Percentiles rank a stretch among this genome's conserved stretches.
Conservation (phyloP, 2,797 vertebrate species). For the Takifugu ocellatus region DNA sequence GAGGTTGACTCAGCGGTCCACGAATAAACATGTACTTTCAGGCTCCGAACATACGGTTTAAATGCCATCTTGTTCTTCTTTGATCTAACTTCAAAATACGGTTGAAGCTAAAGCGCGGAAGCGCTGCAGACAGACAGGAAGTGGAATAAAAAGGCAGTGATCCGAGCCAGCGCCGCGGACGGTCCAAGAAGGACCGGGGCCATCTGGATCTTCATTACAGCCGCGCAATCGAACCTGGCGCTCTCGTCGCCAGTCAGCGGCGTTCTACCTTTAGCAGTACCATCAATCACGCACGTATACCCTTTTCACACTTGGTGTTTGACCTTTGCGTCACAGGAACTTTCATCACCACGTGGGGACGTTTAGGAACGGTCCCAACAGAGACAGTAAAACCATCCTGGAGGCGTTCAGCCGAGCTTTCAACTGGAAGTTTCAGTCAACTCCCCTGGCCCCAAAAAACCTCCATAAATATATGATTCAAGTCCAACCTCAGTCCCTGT, state of each 20-base stretch:
- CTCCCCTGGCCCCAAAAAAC: conserved; percentile 32
- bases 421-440: conserved; percentile 38
- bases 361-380: conserved; percentile 11
- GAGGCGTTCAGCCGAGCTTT: conserved; percentile 26
- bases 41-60: neutral
- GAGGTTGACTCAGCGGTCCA: neutral
- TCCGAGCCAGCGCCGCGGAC: conserved; percentile 27
- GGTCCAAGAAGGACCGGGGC: conserved; percentile 18
- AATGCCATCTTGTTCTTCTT: conserved; percentile 21
- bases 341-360: conserved; percentile 1
- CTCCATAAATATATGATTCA: conserved; percentile 45
- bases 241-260: conserved; percentile 26
- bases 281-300: conserved; percentile 24
- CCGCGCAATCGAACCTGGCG: conserved; percentile 21
- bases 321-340: conserved; percentile 1
- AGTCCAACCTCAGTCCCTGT: conserved; percentile 24
- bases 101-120: conserved; percentile 20
- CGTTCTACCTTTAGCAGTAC: conserved; percentile 33
- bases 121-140: conserved; percentile 10
- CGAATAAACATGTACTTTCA: neutral
- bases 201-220: conserved; percentile 55
- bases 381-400: conserved; percentile 17
- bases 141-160: conserved; percentile 11
- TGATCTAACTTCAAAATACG: conserved; percentile 4
- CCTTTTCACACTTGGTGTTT: conserved; percentile 3